These are phyloP conservation scores for Macrosteles quadrilineatus DNA, from an alignment of 1,140 invertebrate species.

Conservation along the genomic window DNA sequence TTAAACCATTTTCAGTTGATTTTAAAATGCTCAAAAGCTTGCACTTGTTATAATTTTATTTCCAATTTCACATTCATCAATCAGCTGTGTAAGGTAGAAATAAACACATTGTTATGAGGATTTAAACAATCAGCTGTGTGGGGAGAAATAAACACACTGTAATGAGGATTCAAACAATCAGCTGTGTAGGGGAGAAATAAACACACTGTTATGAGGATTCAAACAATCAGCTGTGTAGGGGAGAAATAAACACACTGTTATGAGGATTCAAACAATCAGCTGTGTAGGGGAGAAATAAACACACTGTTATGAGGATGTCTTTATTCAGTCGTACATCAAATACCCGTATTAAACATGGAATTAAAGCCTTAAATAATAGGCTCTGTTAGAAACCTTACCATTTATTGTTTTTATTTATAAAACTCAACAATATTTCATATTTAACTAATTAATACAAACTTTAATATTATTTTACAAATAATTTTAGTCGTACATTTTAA, in stretches of 20 bases:
- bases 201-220: background rate
- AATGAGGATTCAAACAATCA: no score
- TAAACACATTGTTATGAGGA: no score
- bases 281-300: background rate
- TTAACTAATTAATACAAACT: conserved; percentile 32
- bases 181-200: no score
- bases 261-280: background rate
- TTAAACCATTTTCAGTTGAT: no score
- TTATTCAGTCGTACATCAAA: conserved; percentile 41
- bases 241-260: background rate
- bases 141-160: no score
- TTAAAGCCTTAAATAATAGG: conserved; percentile 36
- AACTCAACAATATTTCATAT: conserved; percentile 36
- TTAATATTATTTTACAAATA: conserved; percentile 34
- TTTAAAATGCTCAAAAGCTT: no score
- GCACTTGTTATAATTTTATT: no score
- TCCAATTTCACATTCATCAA: no score
- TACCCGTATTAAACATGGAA: conserved; percentile 42
- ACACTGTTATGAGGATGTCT: conserved; percentile 18
- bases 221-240: no score
- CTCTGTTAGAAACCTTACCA: conserved; percentile 28
- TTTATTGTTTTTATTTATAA: conserved; percentile 31
- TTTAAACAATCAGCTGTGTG: no score
- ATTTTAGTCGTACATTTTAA: conserved; percentile 32
- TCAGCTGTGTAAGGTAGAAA: no score